Evolutionary conservation across 1,140 invertebrate genomes (phyloP).

Genomic region (Mycetomoellerius zeteki): DNA sequence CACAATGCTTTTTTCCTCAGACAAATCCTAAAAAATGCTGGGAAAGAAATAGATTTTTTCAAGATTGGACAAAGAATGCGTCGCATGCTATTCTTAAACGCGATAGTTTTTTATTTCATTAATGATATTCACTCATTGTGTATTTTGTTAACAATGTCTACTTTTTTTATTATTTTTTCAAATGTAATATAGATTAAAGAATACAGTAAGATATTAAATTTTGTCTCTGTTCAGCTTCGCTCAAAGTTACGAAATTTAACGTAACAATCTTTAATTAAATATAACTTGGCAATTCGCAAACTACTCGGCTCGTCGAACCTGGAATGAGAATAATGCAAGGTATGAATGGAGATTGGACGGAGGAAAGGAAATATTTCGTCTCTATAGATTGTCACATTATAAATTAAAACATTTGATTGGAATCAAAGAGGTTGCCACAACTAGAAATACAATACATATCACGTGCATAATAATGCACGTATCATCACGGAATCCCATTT

Average conservation of each 20-base stretch:
- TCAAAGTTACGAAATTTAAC: conserved; percentile 17
- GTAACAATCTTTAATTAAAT: conserved; percentile 57
- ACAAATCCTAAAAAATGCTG: not conserved
- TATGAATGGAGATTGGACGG: conserved; percentile 35
- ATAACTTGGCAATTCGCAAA: conserved; percentile 64
- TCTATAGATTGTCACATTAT: conserved; percentile 51
- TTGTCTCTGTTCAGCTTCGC: not conserved
- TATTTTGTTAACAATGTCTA: not conserved
- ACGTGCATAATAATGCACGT: not conserved
- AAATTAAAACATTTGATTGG: conserved; percentile 70
- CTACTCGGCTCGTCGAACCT: conserved; percentile 43
- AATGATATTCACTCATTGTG: not conserved
- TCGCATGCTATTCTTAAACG: not conserved
- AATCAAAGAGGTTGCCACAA: conserved; percentile 30
- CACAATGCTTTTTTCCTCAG: not conserved
- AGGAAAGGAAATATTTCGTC: conserved; percentile 18
- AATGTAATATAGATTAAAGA: conserved; percentile 24
- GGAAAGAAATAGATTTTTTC: not conserved
- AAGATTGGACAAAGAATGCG: not conserved
- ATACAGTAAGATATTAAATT: not conserved
- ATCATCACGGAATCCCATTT: not conserved
- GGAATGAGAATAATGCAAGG: conserved; percentile 67
- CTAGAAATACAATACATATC: not conserved
- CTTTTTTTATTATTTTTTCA: not conserved
- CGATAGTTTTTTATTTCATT: not conserved